Percentiles rank a stretch among this genome's conserved stretches.
Conservation (phyloP, 2,113 vertebrate genomes). For the Dromiciops gliroides region DNA sequence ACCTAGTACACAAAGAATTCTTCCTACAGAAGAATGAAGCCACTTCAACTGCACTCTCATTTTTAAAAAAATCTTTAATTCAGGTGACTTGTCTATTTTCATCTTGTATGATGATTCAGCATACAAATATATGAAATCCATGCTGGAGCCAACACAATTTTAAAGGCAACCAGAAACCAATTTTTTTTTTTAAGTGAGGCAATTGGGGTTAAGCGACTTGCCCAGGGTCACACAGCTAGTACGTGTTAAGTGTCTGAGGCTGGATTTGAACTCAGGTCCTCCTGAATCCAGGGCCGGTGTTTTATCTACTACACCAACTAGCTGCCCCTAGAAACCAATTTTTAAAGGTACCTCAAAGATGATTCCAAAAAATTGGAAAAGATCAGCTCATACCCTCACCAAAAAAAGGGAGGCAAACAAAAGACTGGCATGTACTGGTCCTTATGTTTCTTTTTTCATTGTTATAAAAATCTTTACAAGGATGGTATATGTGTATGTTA, state of each 20-base stretch:
- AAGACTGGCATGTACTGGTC: background rate
- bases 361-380: background rate
- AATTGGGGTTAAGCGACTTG: too few relatives aligned
- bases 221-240: too few relatives aligned
- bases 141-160: background rate
- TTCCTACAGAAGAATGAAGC: background rate
- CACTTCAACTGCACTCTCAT: conserved; percentile 25
- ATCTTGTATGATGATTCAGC: background rate
- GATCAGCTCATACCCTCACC: background rate
- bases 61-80: background rate
- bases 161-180: background rate
- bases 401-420: background rate
- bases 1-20: conserved; percentile 41
- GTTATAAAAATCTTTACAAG: background rate
- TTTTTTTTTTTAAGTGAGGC: too few relatives aligned
- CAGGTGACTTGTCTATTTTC: background rate
- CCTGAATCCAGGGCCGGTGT: too few relatives aligned
- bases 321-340: background rate
- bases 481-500: too few relatives aligned
- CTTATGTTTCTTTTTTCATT: background rate
- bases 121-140: conserved; percentile 6
- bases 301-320: too few relatives aligned
- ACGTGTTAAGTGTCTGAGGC: too few relatives aligned
- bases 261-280: too few relatives aligned
- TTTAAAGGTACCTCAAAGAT: background rate